Evolutionary conservation across 2,113 vertebrate genomes (phyloP).

Genomic region (Malurus melanocephalus): DNA sequence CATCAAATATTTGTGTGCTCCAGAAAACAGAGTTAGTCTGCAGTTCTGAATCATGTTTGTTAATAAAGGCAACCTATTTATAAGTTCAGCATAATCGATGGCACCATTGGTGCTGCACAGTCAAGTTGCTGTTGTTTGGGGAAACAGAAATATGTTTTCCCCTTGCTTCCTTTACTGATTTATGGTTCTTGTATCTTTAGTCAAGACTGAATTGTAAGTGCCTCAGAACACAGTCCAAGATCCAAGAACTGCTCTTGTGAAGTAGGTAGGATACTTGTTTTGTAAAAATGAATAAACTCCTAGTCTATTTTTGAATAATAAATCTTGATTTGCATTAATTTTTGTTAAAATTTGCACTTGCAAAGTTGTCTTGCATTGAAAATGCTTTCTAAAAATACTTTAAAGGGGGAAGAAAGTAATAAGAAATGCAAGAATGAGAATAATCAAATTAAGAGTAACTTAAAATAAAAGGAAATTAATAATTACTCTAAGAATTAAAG

Average conservation of each 20-base stretch:
- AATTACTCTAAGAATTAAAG: neutral
- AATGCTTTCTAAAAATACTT: slow-evolving; percentile 31
- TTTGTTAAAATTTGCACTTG: slow-evolving; percentile 5
- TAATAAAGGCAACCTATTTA: neutral
- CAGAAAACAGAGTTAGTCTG: neutral
- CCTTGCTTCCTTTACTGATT: neutral
- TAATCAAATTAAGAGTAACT: slow-evolving; percentile 19
- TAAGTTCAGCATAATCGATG: neutral
- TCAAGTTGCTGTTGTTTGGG: neutral
- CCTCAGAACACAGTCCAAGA: neutral
- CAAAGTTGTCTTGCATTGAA: neutral
- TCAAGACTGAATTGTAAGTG: neutral
- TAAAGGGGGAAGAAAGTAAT: neutral
- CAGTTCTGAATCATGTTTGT: neutral
- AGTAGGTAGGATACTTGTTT: neutral
- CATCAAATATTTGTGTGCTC: neutral
- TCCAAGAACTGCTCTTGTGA: neutral
- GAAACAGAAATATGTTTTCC: neutral
- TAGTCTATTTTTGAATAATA: slow-evolving; percentile 23
- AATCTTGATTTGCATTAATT: slow-evolving; percentile 28
- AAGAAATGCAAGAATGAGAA: neutral
- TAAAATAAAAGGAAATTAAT: neutral
- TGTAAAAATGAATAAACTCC: neutral
- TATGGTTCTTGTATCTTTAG: neutral
- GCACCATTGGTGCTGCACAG: neutral